A percentile compares a stretch with the other conserved stretches of the same genome.
These are phyloP conservation scores for Eulithis testata DNA, from an alignment of 2,888 invertebrate species.

Conservation along the genomic window DNA sequence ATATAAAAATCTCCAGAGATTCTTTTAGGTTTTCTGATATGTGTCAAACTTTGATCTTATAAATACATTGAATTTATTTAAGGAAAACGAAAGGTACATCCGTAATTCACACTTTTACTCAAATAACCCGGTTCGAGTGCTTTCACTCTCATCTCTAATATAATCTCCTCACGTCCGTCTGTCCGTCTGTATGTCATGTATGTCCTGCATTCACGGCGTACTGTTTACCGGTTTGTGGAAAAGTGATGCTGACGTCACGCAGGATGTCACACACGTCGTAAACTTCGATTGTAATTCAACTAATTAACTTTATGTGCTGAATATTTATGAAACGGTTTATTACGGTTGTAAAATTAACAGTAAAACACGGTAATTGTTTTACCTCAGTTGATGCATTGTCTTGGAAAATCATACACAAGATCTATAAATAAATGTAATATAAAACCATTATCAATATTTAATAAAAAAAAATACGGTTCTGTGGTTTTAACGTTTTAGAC, in stretches of 20 bases:
- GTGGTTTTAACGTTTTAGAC: too few relatives aligned
- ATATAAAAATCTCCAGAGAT: too few relatives aligned
- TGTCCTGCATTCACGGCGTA: slow-evolving; percentile 4
- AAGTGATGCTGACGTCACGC: slow-evolving; percentile 15
- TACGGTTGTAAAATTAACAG: slow-evolving; percentile 15
- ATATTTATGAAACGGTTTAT: slow-evolving; percentile 19
- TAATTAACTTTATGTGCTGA: slow-evolving; percentile 12
- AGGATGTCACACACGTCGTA: slow-evolving; percentile 28
- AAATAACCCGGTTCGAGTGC: slow-evolving; percentile 25
- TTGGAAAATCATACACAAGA: neutral
- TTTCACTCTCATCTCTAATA: slow-evolving; percentile 33
- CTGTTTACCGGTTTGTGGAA: slow-evolving; percentile 24
- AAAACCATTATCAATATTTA: too few relatives aligned
- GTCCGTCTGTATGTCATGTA: neutral
- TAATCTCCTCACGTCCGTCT: slow-evolving; percentile 13
- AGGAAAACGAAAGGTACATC: slow-evolving; percentile 12
- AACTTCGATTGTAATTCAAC: slow-evolving; percentile 9
- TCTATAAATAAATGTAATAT: neutral
- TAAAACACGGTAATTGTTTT: neutral
- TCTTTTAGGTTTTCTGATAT: too few relatives aligned
- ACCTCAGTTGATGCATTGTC: neutral
- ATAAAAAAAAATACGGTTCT: too few relatives aligned
- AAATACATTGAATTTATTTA: neutral
- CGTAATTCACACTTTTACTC: slow-evolving; percentile 21
- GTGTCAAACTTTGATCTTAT: neutral